A percentile compares a stretch with the other conserved stretches of the same genome.
Evolutionary conservation across 2,113 vertebrate genomes (phyloP).

Genomic region (Eonycteris spelaea): DNA sequence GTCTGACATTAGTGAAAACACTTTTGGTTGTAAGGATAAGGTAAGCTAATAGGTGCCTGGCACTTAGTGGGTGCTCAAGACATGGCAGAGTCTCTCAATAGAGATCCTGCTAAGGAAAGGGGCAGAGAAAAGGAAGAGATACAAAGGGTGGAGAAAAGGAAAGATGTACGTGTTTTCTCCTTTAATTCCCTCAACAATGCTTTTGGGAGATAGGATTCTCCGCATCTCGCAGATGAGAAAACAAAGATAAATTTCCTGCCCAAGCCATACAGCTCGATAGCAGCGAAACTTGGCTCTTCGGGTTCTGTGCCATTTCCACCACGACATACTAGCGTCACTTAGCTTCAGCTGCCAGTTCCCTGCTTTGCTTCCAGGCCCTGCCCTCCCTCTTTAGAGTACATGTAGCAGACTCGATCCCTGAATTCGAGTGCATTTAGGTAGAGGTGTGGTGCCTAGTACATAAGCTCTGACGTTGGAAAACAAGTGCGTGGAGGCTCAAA

Average conservation of each 20-base stretch:
- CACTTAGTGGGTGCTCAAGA: background rate
- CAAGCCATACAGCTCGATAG: background rate
- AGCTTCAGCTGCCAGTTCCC: background rate
- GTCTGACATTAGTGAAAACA: background rate
- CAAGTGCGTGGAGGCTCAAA: background rate
- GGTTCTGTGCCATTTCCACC: background rate
- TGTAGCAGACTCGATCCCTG: fast-evolving
- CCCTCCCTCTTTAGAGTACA: background rate
- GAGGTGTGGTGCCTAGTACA: fast-evolving
- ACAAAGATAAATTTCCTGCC: background rate
- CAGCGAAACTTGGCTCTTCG: background rate
- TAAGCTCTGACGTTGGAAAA: background rate
- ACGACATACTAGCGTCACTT: background rate
- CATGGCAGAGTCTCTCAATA: background rate
- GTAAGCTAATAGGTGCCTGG: background rate
- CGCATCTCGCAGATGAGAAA: background rate
- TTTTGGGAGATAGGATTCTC: background rate
- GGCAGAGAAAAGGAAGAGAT: background rate
- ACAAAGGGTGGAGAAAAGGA: background rate
- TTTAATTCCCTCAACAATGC: background rate
- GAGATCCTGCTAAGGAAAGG: background rate
- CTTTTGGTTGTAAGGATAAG: background rate
- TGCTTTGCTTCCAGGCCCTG: background rate
- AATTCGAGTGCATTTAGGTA: background rate
- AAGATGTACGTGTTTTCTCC: background rate